phyloP scores from a whole-genome alignment of 1,140 invertebrate genomes.

The Ptiloglossa arizonensis region DNA sequence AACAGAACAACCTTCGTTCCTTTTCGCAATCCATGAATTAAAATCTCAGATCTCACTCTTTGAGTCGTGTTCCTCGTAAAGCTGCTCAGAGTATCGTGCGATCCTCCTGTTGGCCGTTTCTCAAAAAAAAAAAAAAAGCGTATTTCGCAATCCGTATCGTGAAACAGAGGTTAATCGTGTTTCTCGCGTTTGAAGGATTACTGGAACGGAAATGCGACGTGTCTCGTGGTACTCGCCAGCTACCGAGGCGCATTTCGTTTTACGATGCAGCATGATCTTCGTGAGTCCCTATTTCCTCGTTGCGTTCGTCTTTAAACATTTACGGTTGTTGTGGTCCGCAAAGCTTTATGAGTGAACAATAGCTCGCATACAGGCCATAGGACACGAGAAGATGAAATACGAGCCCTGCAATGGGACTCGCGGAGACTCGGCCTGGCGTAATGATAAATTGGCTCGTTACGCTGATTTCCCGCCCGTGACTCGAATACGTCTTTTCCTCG shows the following conservation, averaged over 20 bases:
- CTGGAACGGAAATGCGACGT: constrained; percentile 1
- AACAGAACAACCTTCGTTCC: background rate
- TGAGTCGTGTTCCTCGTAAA: background rate
- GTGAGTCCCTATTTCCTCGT: background rate
- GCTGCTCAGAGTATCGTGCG: background rate
- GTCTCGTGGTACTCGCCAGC: background rate
- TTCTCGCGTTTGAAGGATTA: constrained; percentile 14
- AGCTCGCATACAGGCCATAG: background rate
- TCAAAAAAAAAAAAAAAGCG: constrained; percentile 1
- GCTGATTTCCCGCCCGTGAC: constrained; percentile 4
- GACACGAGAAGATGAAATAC: background rate
- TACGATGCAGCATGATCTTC: constrained; percentile 5
- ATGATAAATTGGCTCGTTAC: constrained; percentile 18
- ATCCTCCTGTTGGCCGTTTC: background rate
- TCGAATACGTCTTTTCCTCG: background rate
- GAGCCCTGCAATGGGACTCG: background rate
- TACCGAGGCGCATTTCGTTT: background rate
- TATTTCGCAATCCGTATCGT: background rate
- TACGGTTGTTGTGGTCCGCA: background rate
- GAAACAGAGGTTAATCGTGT: background rate
- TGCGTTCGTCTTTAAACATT: background rate
- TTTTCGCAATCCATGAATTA: constrained; percentile 6
- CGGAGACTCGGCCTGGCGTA: background rate
- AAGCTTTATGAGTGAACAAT: background rate
- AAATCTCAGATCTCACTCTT: background rate